Conservation (phyloP, 2,797 vertebrate genomes). For the Sebastes itinus region DNA sequence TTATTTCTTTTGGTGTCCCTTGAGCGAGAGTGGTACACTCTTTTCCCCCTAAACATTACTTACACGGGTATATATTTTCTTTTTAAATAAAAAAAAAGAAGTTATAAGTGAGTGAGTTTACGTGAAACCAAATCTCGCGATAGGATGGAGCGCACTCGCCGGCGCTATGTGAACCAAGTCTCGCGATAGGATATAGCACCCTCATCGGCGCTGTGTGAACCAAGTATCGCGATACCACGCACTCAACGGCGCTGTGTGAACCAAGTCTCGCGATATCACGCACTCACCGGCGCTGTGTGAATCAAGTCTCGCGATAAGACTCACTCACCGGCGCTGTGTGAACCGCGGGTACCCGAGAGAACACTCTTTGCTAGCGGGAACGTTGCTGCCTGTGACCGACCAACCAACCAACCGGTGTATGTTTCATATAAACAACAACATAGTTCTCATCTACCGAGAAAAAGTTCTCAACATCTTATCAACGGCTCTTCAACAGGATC, state of each 20-base stretch:
- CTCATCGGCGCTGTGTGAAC: constrained; percentile 19
- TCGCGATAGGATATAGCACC: too few species aligned
- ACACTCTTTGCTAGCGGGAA: constrained; percentile 61
- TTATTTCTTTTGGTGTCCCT: not conserved
- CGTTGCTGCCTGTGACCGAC: constrained; percentile 39
- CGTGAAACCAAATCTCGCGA: not conserved
- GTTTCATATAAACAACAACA: constrained; percentile 68
- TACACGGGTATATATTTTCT: too few species aligned
- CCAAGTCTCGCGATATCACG: too few species aligned
- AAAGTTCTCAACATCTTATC: constrained; percentile 21
- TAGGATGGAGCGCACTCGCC: too few species aligned
- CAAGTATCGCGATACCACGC: not conserved
- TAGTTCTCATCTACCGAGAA: not conserved
- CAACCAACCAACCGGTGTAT: constrained; percentile 33
- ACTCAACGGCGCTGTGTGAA: too few species aligned
- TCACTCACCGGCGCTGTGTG: not conserved
- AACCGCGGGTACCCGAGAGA: constrained; percentile 67
- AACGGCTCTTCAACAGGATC: not conserved
- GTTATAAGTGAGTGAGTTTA: too few species aligned
- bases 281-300: too few species aligned
- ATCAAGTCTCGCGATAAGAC: too few species aligned
- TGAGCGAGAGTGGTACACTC: not conserved
- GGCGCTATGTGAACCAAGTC: too few species aligned
- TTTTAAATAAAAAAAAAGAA: too few species aligned
- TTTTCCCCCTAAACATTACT: not conserved